Evolutionary conservation across 2,113 vertebrate genomes (phyloP).

Genomic region (Alectura lathami): DNA sequence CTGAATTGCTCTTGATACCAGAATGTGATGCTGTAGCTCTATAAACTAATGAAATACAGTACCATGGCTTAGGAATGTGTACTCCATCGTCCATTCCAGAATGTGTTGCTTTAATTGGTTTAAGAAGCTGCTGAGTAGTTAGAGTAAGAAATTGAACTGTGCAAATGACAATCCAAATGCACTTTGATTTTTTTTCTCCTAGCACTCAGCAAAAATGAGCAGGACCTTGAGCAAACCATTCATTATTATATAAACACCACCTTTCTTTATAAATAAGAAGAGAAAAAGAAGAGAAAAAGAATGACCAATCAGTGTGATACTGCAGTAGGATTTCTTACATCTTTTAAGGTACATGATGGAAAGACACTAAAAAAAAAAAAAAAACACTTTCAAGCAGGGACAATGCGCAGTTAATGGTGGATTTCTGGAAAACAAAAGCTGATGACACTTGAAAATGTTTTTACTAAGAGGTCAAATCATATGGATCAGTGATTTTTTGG

Average conservation of each 20-base stretch:
- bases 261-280: background rate
- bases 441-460: background rate
- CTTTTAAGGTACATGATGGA: slow-evolving; percentile 6
- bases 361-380: background rate
- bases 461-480: background rate
- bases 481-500: background rate
- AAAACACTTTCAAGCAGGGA: background rate
- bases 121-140: slow-evolving; percentile 25
- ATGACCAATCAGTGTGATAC: background rate
- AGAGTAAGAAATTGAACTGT: background rate
- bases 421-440: slow-evolving; percentile 14
- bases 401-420: background rate
- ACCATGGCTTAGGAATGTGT: background rate
- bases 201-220: background rate
- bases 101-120: slow-evolving; percentile 42
- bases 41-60: background rate
- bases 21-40: background rate
- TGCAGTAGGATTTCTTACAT: background rate
- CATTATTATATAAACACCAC: background rate
- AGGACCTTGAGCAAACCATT: background rate
- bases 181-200: background rate
- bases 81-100: background rate
- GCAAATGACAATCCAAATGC: background rate
- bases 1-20: background rate
- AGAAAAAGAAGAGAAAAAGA: background rate